Base-by-base conservation (phyloP, 2,797 vertebrate genomes). In the Neopelma chrysocephalum region DNA sequence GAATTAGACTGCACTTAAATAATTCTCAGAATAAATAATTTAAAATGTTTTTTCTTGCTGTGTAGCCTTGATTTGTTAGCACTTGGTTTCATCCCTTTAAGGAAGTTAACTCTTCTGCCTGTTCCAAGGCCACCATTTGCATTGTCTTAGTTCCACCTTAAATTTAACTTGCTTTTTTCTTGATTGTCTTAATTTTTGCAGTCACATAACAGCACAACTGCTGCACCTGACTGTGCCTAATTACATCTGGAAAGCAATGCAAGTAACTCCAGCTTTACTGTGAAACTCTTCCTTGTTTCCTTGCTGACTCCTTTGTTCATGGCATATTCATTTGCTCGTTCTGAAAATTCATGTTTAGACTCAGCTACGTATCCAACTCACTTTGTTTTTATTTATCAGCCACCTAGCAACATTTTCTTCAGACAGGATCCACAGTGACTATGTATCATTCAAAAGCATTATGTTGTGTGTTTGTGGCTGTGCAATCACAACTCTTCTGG, bases 371-470 rank as follows among this genome's bases (percentile, higher is more conserved):
- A 95, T 96, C 73, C 86, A 93, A 56, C 75, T 57, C 80, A 86
- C 89, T 96, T 96, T 97, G 97, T 97, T 98, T 98, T 95, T 97
- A 95, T 98, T 98, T 98, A 96, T 96, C 90, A 95, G 62, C 89
- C 75, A 93, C 97, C 96, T 98, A 98, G 97, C 97, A 98, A 98
- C 97, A 87, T 85, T 90, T 91, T 95, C 75, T 88, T 91, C 78
- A 61, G 71, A 42, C 60, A 84, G 72, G 51, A 82, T 82, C 80
- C 77, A 66, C 57, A 38, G 62, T 27, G 78, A 90, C 47, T 97
- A 76, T 23, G 15, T 79, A 80, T 54, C 75, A 60, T 50, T 93
- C 86, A 61, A 87, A 89, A 91, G 81, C 75, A 75, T 9, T 42
- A 31, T 2, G 1, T 79, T 94, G 53, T 90, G 77, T 51, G 84